Base-by-base conservation (phyloP, 2,888 invertebrate species). In the Dioctria linearis region DNA sequence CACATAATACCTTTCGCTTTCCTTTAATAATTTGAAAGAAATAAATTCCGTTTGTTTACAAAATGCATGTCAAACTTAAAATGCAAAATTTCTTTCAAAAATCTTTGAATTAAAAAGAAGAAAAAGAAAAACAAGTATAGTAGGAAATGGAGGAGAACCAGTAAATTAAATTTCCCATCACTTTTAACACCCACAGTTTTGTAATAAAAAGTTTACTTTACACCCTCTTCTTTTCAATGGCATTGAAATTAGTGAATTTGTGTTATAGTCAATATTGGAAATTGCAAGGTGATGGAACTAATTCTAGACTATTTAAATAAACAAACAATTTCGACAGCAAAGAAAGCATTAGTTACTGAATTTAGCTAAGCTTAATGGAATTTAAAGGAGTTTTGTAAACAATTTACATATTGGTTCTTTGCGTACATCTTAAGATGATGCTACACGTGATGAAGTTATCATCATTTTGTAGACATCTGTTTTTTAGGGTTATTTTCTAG, bases 301-400 rank as follows among this genome's bases (percentile, higher is more conserved):
- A 54, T 54, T 54, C 11, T 25, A 54, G 54, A 54, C 25, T 25
- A 25, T 25, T 25, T 11, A 54, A 11, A 54, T n/a, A 54, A 11
- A 54, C 54, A 54, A 54, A 54, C 6, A 1, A 54, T 54, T 54
- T n/a, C 4, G 11, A n/a, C 25, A 25, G 25, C 11, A n/a, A n/a
- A 54, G 49, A 54, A 54, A 11, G 11, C 25, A 54, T n/a, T 25
- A 51, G 37, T 69, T 51, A 69, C 49, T 69, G 49, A 69, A 69
- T 65, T 40, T 37, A 69, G 49, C 11, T 9, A 51, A 69, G 51
- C 51, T 69, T 69, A 69, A 39, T 69, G 69, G 51, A 69, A 69
- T 51, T 69, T 69, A 49, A 69, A 69, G 69, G 51, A 54, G 51
- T 51, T 69, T n/a, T 69, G 11, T 69, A 69, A 69, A 69, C 69